Evolutionary conservation across 35 echinoderm and acorn worm species (phyloP), one percentile per base, ranked within the genome.

Genomic region (Apostichopus japonicus): DNA sequence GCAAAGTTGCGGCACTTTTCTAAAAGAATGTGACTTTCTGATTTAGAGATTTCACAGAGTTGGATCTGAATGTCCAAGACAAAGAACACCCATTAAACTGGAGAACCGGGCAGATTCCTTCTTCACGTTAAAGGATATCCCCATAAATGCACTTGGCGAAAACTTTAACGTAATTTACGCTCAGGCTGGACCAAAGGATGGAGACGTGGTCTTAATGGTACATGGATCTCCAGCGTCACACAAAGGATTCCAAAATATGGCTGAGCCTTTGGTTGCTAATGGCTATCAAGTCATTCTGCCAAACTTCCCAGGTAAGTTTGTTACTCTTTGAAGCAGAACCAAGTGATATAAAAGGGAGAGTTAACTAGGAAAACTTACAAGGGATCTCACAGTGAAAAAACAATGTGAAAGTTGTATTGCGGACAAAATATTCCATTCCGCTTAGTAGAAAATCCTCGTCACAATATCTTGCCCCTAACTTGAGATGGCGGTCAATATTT

Each of bases 151-250:
- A 5, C 77, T 91, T 1, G 76, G 90, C 14, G 57, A 77, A 22
- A 19, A 70, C 15, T 91, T 91, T 33, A 56, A 77, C 1, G 51
- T 91, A 9, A 80, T 80, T 3, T 91, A 91, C 79, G 90, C 90
- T 19, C 54, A 91, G 23, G 77, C 77, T 11, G 90, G 90, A 23
- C 90, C 90, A 53, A 23, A 58, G 23, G 51, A 79, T 79, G 90
- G 90, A n/a, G 53, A 77, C 6, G 44, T 91, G 8, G 51, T 91
- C 51, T 5, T 91, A 1, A 57, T 77, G 52, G 73, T 91, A 6
- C 90, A 91, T 79, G 90, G 90, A 10, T 77, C 90, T 17, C 90
- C 90, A n/a, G 90, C 90, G 23, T 62, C 72, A 11, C 77, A 91
- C 67, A 77, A 70, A 21, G 77, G 73, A 1, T 91, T 78, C 77